Percentiles rank a stretch among this genome's conserved stretches.
phyloP scores from a whole-genome alignment of 2,888 invertebrate species.

The Caenorhabditis drosophilae region DNA sequence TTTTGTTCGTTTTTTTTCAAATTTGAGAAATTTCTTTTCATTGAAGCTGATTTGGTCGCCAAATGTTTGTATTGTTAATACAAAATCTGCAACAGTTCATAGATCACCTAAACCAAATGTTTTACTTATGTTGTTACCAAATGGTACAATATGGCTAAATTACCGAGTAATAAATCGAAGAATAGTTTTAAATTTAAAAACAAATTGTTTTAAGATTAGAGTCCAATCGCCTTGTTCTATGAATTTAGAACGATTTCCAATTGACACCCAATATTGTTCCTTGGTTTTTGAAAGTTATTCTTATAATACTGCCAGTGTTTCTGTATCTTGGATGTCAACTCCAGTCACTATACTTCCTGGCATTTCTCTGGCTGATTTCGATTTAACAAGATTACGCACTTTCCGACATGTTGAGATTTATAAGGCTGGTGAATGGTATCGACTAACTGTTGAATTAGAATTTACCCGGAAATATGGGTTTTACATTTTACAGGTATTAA shows the following conservation, averaged over 20 bases:
- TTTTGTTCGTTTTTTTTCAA: too few relatives aligned
- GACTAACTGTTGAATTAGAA: conserved; percentile 59
- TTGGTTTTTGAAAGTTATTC: conserved; percentile 61
- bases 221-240: conserved; percentile 64
- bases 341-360: conserved; percentile 57
- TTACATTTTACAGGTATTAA: conserved; percentile 58
- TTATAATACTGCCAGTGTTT: conserved; percentile 66
- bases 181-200: too few relatives aligned
- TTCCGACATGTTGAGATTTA: conserved; percentile 60
- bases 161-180: conserved; percentile 59
- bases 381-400: conserved; percentile 39
- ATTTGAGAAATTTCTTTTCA: background rate
- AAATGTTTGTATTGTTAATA: conserved; percentile 66
- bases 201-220: conserved; percentile 44
- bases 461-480: conserved; percentile 62
- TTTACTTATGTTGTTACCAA: conserved; percentile 62
- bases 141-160: conserved; percentile 66
- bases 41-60: conserved; percentile 64
- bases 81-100: conserved; percentile 58
- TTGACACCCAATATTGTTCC: conserved; percentile 52
- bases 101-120: conserved; percentile 65
- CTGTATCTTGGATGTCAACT: conserved; percentile 59
- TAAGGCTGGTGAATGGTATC: conserved; percentile 66
- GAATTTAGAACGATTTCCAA: conserved; percentile 61
- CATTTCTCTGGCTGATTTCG: conserved; percentile 58